A percentile compares a stretch with the other conserved stretches of the same genome.
Evolutionary conservation across 1,140 invertebrate genomes (phyloP).

Genomic region (Drosophila micromelanica): DNA sequence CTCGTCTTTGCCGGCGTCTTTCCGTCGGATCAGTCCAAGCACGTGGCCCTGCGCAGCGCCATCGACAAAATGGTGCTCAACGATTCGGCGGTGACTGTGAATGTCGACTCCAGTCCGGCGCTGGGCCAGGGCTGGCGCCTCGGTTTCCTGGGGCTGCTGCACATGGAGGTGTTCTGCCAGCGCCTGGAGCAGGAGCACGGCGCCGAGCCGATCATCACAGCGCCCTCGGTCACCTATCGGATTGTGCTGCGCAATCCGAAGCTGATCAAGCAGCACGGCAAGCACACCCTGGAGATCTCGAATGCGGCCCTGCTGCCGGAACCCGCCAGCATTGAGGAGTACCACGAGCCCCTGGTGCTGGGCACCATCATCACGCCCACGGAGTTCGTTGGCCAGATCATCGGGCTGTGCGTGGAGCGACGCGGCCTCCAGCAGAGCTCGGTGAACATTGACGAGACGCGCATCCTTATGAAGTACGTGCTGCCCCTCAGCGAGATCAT

Average conservation of each 20-base stretch:
- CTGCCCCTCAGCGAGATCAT: conserved; percentile 97
- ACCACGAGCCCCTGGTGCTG: conserved; percentile 94
- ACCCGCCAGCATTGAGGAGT: conserved; percentile 88
- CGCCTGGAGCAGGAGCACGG: conserved; percentile 96
- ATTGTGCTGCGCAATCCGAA: conserved; percentile 88
- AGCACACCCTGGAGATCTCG: conserved; percentile 90
- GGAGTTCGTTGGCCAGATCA: conserved; percentile 89
- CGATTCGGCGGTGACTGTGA: conserved; percentile 94
- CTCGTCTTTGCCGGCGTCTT: conserved; percentile 98
- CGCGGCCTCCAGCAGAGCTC: conserved; percentile 91
- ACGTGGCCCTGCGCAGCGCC: conserved; percentile 89
- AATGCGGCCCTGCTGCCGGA: conserved; percentile 94
- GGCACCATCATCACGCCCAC: conserved; percentile 96
- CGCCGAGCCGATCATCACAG: conserved; percentile 94
- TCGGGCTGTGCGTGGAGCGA: conserved; percentile 90
- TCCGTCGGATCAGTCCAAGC: conserved; percentile 95
- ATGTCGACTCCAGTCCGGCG: conserved; percentile 93
- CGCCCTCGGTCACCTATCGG: conserved; percentile 98
- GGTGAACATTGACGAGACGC: conserved; percentile 91
- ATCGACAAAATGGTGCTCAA: conserved; percentile 97
- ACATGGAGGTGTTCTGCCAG: conserved; percentile 98
- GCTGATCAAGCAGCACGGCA: conserved; percentile 88
- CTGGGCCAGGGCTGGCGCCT: conserved; percentile 97
- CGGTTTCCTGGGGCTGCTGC: conserved; percentile 96
- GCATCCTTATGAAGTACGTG: conserved; percentile 92